A percentile compares a stretch with the other conserved stretches of the same genome.
Conservation (phyloP, 2,888 invertebrate species). For the Ditylenchus weischeri region DNA sequence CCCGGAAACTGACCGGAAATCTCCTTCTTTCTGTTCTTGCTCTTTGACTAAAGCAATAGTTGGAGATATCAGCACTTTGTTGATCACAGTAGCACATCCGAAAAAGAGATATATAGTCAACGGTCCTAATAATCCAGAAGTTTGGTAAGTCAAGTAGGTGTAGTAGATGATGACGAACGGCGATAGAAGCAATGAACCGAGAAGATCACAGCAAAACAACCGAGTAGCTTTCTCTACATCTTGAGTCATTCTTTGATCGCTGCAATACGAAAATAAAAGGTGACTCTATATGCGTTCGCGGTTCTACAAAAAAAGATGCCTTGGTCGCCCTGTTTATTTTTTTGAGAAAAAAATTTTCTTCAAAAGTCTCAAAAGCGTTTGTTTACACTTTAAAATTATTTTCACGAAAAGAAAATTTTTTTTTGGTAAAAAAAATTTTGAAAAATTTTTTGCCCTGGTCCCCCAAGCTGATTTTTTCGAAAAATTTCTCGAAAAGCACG, state of each 20-base stretch:
- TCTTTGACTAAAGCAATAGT: slow-evolving; percentile 63
- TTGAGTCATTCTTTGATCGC: slow-evolving; percentile 66
- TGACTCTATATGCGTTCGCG: too few relatives aligned
- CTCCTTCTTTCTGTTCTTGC: slow-evolving; percentile 65
- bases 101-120: slow-evolving; percentile 64
- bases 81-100: slow-evolving; percentile 63
- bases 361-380: too few relatives aligned
- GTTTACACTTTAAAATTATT: too few relatives aligned
- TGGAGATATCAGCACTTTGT: slow-evolving; percentile 65
- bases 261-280: slow-evolving; percentile 45
- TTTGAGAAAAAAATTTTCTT: too few relatives aligned
- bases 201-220: slow-evolving; percentile 60
- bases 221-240: slow-evolving; percentile 64
- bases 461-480: too few relatives aligned
- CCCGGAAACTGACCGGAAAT: slow-evolving; percentile 62
- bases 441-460: too few relatives aligned
- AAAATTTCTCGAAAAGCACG: too few relatives aligned
- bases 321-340: too few relatives aligned
- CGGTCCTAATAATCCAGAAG: slow-evolving; percentile 66
- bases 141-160: slow-evolving; percentile 61
- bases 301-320: too few relatives aligned
- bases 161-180: slow-evolving; percentile 66
- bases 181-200: slow-evolving; percentile 60
- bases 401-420: too few relatives aligned
- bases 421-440: too few relatives aligned